Conservation (phyloP, 2,113 vertebrate species). For the Eudyptes chrysolophus region DNA sequence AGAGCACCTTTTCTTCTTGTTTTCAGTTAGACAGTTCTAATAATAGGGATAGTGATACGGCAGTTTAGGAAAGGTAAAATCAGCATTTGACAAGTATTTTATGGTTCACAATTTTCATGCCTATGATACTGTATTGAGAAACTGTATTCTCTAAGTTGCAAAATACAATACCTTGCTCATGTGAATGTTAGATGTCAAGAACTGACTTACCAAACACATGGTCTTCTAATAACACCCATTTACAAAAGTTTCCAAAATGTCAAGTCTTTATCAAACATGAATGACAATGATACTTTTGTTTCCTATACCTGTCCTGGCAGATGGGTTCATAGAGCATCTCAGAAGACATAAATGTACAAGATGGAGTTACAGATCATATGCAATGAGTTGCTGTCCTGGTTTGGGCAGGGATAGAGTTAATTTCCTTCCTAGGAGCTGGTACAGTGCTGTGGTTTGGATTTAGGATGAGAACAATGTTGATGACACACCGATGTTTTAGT, state of each 20-base stretch:
- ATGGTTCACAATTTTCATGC: conserved; percentile 54
- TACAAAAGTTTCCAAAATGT: neutral
- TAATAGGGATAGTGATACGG: conserved; percentile 47
- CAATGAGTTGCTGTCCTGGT: neutral
- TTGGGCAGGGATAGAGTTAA: too few relatives aligned
- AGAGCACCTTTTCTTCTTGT: neutral
- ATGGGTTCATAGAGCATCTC: neutral
- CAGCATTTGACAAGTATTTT: conserved; percentile 58
- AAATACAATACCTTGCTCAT: conserved; percentile 36
- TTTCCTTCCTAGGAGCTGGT: too few relatives aligned
- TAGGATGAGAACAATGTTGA: too few relatives aligned
- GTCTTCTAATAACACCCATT: neutral
- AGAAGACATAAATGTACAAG: neutral
- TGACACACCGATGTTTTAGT: too few relatives aligned
- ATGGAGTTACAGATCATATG: neutral
- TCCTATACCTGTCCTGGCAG: neutral
- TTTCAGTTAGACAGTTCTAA: conserved; percentile 40
- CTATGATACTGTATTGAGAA: conserved; percentile 38
- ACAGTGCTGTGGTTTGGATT: too few relatives aligned
- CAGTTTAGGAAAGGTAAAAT: conserved; percentile 65
- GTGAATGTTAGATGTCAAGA: neutral
- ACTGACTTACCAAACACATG: neutral
- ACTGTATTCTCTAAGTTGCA: conserved; percentile 16
- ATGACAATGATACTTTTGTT: neutral
- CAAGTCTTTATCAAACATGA: neutral